Evolutionary conservation across 2,888 invertebrate species (phyloP).

Genomic region (Timema podura): DNA sequence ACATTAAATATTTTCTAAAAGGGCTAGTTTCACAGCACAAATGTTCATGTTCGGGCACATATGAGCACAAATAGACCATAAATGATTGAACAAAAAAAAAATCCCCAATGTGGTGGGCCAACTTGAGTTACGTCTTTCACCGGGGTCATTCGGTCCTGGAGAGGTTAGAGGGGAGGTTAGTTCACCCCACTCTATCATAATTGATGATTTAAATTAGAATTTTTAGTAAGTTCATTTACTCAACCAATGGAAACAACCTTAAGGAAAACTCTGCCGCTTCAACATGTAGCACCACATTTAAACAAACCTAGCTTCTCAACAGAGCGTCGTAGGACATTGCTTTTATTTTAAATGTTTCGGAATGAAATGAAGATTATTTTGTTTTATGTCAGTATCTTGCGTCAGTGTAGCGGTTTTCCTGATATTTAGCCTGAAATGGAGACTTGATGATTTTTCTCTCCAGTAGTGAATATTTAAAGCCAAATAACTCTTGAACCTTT

Average conservation of each 20-base stretch:
- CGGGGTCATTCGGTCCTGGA: no score
- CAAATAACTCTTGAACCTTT: slow-evolving; percentile 3
- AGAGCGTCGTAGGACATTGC: background rate
- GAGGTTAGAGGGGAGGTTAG: no score
- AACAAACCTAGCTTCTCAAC: background rate
- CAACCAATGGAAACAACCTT: background rate
- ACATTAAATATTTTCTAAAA: no score
- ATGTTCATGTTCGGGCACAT: no score
- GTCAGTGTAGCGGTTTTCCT: slow-evolving; percentile 2
- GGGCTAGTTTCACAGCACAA: no score
- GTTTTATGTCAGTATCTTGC: background rate
- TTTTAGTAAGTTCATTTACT: no score
- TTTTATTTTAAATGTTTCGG: background rate
- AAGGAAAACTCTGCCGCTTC: background rate
- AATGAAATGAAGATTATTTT: slow-evolving; percentile 9
- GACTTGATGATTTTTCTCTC: background rate
- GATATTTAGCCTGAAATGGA: slow-evolving; percentile 11
- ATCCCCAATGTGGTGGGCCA: no score
- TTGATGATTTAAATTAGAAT: no score
- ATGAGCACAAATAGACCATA: no score
- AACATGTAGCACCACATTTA: slow-evolving; percentile 4
- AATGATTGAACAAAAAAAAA: no score
- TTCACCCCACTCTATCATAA: no score
- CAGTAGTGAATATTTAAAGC: slow-evolving; percentile 8
- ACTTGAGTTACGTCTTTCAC: no score